These are phyloP conservation scores for Leiothrix lutea DNA, from an alignment of 2,113 vertebrate genomes.

Conservation along the genomic window DNA sequence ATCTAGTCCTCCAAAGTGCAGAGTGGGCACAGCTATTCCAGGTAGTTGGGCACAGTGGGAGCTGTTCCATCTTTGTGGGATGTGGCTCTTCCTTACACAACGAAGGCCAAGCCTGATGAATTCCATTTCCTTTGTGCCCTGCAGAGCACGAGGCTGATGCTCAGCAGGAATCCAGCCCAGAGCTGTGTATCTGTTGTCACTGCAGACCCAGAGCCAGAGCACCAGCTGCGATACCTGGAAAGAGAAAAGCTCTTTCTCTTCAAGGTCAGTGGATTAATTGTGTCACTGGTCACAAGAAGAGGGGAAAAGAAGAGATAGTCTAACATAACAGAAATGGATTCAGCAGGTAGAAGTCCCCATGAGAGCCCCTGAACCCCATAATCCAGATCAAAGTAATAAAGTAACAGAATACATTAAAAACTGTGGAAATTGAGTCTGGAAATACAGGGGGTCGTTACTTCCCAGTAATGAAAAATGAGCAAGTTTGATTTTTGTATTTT, in stretches of 20 bases:
- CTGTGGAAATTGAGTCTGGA: neutral
- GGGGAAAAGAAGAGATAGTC: neutral
- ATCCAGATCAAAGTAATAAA: neutral
- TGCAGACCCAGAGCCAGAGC: neutral
- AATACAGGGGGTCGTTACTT: neutral
- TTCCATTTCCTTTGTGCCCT: neutral
- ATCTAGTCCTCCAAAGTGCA: neutral
- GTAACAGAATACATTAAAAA: neutral
- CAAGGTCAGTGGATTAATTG: neutral
- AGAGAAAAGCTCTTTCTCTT: slow-evolving; percentile 7
- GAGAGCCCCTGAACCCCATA: neutral
- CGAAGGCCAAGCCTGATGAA: neutral
- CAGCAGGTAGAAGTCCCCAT: neutral
- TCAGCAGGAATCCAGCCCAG: neutral
- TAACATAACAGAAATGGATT: neutral
- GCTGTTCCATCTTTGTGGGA: accelerated
- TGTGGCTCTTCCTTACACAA: neutral
- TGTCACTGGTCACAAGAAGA: neutral
- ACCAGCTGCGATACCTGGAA: neutral
- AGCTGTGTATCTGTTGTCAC: accelerated
- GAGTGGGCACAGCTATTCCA: neutral
- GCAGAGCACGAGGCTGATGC: neutral
- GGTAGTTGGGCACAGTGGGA: neutral
- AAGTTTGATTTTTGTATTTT: neutral
- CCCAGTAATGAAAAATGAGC: neutral